Percentiles rank a stretch among this genome's conserved stretches.
Conservation (phyloP, 2,797 vertebrate species). For the Spizella passerina region DNA sequence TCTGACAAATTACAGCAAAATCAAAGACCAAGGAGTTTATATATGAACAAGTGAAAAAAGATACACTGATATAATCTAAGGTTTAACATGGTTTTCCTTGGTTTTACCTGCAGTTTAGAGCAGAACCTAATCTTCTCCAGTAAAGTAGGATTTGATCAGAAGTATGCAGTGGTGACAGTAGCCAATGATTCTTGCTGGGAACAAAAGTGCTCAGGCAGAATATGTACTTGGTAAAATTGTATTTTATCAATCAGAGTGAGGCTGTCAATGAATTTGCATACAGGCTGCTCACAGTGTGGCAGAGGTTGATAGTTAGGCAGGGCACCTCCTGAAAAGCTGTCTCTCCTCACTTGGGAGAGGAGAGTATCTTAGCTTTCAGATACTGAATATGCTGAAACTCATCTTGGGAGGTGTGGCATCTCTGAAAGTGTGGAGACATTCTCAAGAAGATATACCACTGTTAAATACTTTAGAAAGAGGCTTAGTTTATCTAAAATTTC, state of each 20-base stretch:
- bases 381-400: background rate
- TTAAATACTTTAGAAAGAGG: background rate
- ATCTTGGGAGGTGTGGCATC: background rate
- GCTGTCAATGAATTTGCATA: background rate
- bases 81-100: background rate
- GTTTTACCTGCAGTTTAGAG: background rate
- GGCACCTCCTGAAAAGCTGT: background rate
- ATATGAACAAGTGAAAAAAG: background rate
- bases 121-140: background rate
- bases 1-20: background rate
- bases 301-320: background rate
- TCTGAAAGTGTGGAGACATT: background rate
- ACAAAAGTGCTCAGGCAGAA: background rate
- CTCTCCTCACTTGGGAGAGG: background rate
- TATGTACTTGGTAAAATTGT: background rate
- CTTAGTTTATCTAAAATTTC: background rate
- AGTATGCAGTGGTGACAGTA: background rate
- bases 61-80: background rate
- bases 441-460: background rate
- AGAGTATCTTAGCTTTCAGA: background rate
- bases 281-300: background rate
- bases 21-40: background rate
- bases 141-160: background rate
- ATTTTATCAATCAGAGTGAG: background rate
- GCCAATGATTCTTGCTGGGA: background rate